Percentiles rank a stretch among this genome's conserved stretches.
These are phyloP conservation scores for Cheirogaleus major DNA, from an alignment of 2,797 vertebrate genomes.

Conservation along the genomic window DNA sequence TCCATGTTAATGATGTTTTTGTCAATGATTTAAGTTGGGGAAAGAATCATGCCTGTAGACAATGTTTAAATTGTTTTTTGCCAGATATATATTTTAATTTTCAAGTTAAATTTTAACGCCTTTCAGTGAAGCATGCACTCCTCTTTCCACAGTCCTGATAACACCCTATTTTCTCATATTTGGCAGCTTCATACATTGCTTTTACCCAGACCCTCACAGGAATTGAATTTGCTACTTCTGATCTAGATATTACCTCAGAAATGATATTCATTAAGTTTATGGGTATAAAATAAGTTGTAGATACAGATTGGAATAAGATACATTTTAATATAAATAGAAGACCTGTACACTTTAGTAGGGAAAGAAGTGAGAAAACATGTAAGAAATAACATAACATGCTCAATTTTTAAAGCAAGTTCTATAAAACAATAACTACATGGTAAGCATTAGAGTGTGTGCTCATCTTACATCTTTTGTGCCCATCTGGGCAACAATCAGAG, in stretches of 20 bases:
- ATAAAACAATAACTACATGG: not conserved
- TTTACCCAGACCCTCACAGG: not conserved
- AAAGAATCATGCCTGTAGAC: not conserved
- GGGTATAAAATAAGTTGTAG: not conserved
- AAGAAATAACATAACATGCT: not conserved
- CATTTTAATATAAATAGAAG: constrained; percentile 29
- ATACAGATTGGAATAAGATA: not conserved
- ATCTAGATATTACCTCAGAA: not conserved
- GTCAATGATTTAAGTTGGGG: not conserved
- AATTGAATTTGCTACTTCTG: not conserved
- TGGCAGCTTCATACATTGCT: not conserved
- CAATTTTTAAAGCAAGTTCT: not conserved
- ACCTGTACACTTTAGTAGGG: not conserved
- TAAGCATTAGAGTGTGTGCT: not conserved
- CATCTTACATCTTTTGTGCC: not conserved
- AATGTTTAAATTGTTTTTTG: not conserved
- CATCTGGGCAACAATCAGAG: not conserved
- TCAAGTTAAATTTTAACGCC: not conserved
- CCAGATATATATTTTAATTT: not conserved
- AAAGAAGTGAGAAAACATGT: not conserved
- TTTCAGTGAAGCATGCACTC: not conserved
- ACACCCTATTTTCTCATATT: not conserved
- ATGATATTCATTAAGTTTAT: not conserved
- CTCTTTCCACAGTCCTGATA: not conserved
- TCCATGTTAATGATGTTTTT: not conserved